A percentile compares a stretch with the other conserved stretches of the same genome.
Evolutionary conservation across 2,888 invertebrate genomes (phyloP).

Genomic region (Syrista parreyssii): DNA sequence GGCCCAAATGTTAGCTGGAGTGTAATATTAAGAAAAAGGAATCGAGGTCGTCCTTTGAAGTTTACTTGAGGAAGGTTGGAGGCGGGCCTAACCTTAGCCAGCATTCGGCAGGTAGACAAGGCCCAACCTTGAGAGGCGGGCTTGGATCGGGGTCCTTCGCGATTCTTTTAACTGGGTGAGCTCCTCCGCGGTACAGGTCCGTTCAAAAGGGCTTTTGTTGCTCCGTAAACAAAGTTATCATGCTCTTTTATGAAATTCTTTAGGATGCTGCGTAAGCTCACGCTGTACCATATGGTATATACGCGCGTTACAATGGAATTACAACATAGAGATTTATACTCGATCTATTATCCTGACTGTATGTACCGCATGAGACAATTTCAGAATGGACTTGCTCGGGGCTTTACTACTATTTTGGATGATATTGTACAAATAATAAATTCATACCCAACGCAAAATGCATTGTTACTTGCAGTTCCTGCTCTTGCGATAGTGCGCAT

Average conservation of each 20-base stretch:
- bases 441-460: conserved; percentile 13
- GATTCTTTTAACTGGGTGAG: conserved; percentile 26
- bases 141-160: conserved; percentile 47
- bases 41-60: conserved; percentile 48
- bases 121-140: conserved; percentile 50
- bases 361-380: too few relatives aligned
- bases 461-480: neutral
- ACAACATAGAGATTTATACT: too few relatives aligned
- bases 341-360: too few relatives aligned
- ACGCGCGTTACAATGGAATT: too few relatives aligned
- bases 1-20: conserved; percentile 46
- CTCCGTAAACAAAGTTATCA: too few relatives aligned
- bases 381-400: neutral
- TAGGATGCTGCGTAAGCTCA: too few relatives aligned
- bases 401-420: conserved; percentile 20
- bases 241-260: too few relatives aligned
- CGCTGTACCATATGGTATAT: too few relatives aligned
- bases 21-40: conserved; percentile 42
- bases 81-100: conserved; percentile 45
- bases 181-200: neutral
- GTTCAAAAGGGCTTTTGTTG: neutral
- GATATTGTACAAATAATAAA: conserved; percentile 23
- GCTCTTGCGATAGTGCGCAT: neutral
- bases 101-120: conserved; percentile 50
- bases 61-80: conserved; percentile 54